These are phyloP conservation scores for Delphinus delphis DNA, from an alignment of 2,113 vertebrate species.

Conservation along the genomic window DNA sequence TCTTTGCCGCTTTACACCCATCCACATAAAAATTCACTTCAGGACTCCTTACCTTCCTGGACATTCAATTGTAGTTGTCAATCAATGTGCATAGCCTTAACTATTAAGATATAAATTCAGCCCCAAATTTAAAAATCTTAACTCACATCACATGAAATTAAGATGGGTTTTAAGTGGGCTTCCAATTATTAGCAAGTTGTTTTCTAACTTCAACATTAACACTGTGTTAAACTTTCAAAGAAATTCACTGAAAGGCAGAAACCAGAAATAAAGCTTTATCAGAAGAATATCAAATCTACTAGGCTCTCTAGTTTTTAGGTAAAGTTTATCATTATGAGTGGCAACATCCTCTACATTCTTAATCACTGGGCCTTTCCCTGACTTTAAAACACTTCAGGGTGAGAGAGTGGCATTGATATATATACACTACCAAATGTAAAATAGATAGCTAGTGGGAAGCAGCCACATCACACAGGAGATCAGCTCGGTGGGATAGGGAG, in stretches of 20 bases:
- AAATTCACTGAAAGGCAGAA: not conserved
- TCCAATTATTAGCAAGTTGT: not conserved
- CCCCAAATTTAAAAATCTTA: not conserved
- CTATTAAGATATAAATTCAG: not conserved
- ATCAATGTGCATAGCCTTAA: constrained; percentile 17
- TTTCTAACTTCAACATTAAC: not conserved
- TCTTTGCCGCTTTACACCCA: not conserved
- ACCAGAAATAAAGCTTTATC: not conserved
- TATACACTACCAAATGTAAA: too few relatives aligned
- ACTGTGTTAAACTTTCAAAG: not conserved
- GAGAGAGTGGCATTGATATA: too few relatives aligned
- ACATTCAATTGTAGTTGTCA: not conserved
- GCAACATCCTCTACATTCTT: not conserved
- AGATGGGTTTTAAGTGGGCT: not conserved
- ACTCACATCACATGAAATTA: not conserved
- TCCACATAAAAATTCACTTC: not conserved
- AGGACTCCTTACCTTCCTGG: not conserved
- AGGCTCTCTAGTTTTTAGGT: not conserved
- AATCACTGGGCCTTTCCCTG: not conserved
- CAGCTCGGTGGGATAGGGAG: too few relatives aligned
- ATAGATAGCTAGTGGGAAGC: too few relatives aligned
- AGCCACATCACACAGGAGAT: too few relatives aligned
- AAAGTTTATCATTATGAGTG: not conserved
- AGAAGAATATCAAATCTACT: not conserved
- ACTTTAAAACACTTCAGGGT: not conserved